phyloP scores from a whole-genome alignment of 2,113 vertebrate genomes.

The Malaclemys terrapin region DNA sequence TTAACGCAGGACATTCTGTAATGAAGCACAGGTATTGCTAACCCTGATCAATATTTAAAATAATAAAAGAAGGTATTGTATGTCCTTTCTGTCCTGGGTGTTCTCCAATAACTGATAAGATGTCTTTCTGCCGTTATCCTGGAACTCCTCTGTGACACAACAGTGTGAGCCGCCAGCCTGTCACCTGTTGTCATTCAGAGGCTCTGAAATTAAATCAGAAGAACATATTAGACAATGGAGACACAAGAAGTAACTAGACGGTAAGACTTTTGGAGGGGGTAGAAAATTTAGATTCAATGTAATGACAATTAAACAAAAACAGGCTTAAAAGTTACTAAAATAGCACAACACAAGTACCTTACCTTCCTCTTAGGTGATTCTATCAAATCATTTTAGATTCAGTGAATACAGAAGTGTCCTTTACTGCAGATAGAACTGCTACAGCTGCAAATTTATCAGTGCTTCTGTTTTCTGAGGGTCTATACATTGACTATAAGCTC shows the following conservation, averaged over 20 bases:
- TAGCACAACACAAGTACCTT: neutral
- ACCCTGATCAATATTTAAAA: constrained; percentile 73
- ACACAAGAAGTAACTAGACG: neutral
- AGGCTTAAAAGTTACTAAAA: neutral
- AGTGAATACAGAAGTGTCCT: neutral
- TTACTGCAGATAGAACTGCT: neutral
- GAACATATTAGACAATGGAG: neutral
- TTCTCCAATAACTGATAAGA: constrained; percentile 38
- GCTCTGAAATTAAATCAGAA: constrained; percentile 62
- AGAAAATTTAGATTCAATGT: neutral
- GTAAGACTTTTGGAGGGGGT: neutral
- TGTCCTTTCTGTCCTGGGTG: neutral
- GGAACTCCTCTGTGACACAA: neutral
- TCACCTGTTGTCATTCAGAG: constrained; percentile 63
- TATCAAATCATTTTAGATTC: neutral
- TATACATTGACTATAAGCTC: neutral
- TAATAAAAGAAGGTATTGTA: constrained; percentile 33
- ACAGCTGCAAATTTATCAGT: neutral
- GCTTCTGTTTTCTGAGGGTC: neutral
- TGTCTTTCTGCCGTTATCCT: constrained; percentile 47
- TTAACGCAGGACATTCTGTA: constrained; percentile 56
- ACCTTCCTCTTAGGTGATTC: neutral
- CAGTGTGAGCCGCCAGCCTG: constrained; percentile 35
- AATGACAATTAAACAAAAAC: neutral
- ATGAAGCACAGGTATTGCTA: neutral